phyloP scores from a whole-genome alignment of 2,797 vertebrate genomes.

The Melanotaenia nigrans region DNA sequence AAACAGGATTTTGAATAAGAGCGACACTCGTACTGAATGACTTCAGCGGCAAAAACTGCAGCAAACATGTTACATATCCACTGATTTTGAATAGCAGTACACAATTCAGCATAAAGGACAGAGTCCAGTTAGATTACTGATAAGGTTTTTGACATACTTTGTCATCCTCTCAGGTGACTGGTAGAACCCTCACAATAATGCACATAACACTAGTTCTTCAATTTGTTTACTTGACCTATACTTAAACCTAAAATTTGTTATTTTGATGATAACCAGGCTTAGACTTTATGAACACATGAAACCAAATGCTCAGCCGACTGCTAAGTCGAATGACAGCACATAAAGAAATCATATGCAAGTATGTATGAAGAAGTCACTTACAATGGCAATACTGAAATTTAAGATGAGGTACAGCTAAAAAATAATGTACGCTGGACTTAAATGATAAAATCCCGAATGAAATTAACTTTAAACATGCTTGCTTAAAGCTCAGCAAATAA shows the following conservation, averaged over 20 bases:
- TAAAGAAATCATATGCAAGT: too few species aligned
- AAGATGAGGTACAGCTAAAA: background rate
- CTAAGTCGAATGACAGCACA: background rate
- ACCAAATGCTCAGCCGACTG: background rate
- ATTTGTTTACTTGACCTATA: background rate
- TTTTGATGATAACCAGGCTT: background rate
- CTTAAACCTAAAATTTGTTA: background rate
- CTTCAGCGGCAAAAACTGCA: background rate
- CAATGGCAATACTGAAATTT: background rate
- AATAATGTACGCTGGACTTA: too few species aligned
- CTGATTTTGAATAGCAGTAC: background rate
- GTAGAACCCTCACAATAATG: background rate
- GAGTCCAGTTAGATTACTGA: constrained; percentile 25
- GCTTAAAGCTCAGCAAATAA: too few species aligned
- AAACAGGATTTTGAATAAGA: background rate
- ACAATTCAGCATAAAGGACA: constrained; percentile 18
- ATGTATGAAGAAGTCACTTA: too few species aligned
- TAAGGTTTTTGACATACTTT: constrained; percentile 2
- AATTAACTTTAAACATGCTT: too few species aligned
- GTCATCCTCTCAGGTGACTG: constrained; percentile 15
- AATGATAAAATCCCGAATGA: too few species aligned
- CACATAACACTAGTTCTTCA: background rate
- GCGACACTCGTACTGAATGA: background rate
- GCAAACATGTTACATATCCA: background rate
- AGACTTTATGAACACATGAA: background rate